Evolutionary conservation across 2,888 invertebrate species (phyloP), one percentile per base, ranked within the genome.

Genomic region (Apamea anceps): DNA sequence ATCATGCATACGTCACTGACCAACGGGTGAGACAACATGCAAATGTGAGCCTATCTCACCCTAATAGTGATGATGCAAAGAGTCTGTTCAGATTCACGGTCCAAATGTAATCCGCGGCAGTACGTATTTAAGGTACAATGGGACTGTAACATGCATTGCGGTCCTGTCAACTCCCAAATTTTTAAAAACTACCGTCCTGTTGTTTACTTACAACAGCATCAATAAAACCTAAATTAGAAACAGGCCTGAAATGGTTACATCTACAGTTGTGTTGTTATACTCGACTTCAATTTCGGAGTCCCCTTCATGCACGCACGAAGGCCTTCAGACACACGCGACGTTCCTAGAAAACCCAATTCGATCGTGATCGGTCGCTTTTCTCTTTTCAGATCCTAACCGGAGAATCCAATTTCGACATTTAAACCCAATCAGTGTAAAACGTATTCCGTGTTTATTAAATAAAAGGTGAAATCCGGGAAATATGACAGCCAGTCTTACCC

Each of bases 221-320:
- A 57, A 57, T 3, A 10, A 57, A 57, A 25, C 57, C 25, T 57
- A 25, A 10, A 57, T 4, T 25, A 4, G 12, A 54, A n/a, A 57
- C 4, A 57, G 57, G 25, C 12, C 25, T 25, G 10, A n/a, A 48
- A 60, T 28, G 48, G 72, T 57, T 72, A 66, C 25, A 48, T 12
- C 6, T 32, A 4, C 10, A 72, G 51, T 32, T 7, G 72, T 73
- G 8, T 28, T 66, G 80, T 32, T 80, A 80, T n/a, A 81, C 45
- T 74, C 5, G n/a, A 18, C 21, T 37, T 54, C 48, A 74, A 82
- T 82, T 76, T 77, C 48, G 32, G 63, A 63, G 66, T 66, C 71
- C 81, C 80, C 48, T 82, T 77, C 67, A 42, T 62, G 57, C 45
- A 77, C 72, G 80, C 74, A 77, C 81, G 63, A 32, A 74, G 51